A percentile compares a stretch with the other conserved stretches of the same genome.
Evolutionary conservation across 2,888 invertebrate genomes (phyloP).

Genomic region (Apodemia zela): DNA sequence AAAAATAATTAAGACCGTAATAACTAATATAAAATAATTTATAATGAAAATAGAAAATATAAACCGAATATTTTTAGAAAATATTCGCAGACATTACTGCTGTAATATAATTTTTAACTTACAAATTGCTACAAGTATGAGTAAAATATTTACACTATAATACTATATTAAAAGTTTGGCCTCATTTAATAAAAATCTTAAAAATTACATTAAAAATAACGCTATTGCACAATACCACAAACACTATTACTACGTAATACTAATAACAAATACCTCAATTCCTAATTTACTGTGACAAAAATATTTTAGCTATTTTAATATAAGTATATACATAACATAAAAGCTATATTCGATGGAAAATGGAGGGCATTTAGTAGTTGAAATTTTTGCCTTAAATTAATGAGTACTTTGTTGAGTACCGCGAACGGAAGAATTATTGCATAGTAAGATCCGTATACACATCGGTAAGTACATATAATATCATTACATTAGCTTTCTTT

Average conservation of each 20-base stretch:
- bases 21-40: no score
- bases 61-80: no score
- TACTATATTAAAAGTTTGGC: neutral
- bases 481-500: no score
- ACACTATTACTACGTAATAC: neutral
- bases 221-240: constrained; percentile 9
- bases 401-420: neutral
- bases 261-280: constrained; percentile 11
- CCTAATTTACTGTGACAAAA: constrained; percentile 6
- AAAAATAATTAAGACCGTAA: no score
- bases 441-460: neutral
- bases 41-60: no score
- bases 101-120: no score
- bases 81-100: no score
- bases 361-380: constrained; percentile 26
- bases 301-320: neutral
- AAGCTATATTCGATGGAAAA: constrained; percentile 22
- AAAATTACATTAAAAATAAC: neutral
- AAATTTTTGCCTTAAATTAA: constrained; percentile 12
- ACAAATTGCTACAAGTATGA: neutral
- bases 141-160: constrained; percentile 1
- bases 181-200: neutral
- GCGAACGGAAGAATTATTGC: neutral
- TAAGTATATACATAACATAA: neutral
- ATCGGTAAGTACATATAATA: no score